Conservation (phyloP, 2,113 vertebrate species). For the Muscicapa adusta region DNA sequence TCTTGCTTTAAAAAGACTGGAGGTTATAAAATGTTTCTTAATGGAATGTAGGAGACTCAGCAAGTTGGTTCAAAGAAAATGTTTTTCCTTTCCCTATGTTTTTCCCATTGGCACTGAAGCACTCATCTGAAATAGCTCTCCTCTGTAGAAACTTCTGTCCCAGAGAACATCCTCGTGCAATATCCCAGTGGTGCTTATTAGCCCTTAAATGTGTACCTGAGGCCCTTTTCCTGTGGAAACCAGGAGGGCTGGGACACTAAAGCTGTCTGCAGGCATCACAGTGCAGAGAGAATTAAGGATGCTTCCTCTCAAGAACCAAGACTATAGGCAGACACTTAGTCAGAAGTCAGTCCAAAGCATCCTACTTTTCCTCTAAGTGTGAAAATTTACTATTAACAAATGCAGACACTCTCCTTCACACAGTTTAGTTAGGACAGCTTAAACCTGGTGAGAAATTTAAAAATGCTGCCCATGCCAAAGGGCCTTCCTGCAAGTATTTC, state of each 20-base stretch:
- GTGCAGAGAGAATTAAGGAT: neutral
- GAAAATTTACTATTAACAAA: neutral
- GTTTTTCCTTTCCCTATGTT: neutral
- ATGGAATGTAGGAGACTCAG: neutral
- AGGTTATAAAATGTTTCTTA: neutral
- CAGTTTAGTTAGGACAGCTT: neutral
- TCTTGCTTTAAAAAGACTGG: neutral
- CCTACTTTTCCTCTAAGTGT: neutral
- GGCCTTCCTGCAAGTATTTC: neutral
- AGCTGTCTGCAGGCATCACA: neutral
- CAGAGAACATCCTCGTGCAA: neutral
- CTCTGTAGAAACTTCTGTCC: neutral
- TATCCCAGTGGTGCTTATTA: neutral
- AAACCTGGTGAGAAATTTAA: neutral
- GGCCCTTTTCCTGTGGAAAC: neutral
- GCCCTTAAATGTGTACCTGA: neutral
- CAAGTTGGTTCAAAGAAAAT: neutral
- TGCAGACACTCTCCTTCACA: neutral
- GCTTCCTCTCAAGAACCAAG: neutral
- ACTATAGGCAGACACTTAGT: neutral
- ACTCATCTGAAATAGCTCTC: conserved; percentile 1
- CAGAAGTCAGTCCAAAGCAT: neutral
- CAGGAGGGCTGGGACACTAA: neutral
- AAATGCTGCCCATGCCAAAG: neutral
- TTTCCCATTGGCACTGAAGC: conserved; percentile 20